phyloP scores from a whole-genome alignment of 2,888 invertebrate genomes.

The Frankliniella intonsa region DNA sequence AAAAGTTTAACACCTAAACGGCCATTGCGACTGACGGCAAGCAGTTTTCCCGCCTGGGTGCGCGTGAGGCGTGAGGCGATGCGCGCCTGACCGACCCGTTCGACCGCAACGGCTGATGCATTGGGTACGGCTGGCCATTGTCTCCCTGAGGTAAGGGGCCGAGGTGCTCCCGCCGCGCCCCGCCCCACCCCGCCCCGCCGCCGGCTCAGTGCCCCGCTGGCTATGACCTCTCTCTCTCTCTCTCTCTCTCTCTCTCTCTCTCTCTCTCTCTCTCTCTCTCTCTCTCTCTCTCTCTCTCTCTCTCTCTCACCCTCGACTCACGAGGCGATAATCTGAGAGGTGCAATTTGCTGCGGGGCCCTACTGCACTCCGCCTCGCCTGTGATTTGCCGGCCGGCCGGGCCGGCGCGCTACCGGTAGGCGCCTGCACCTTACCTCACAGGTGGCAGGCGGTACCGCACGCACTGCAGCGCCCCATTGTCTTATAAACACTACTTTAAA shows the following conservation, averaged over 20 bases:
- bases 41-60: too few species aligned
- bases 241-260: conserved; percentile 10
- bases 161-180: background rate
- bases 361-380: background rate
- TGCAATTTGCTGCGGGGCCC: background rate
- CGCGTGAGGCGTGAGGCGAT: too few species aligned
- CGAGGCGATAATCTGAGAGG: background rate
- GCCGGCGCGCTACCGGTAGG: background rate
- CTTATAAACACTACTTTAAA: too few species aligned
- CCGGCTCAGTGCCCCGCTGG: background rate
- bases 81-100: too few species aligned
- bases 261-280: conserved; percentile 9
- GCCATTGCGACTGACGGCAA: too few species aligned
- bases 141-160: too few species aligned
- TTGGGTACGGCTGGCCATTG: too few species aligned
- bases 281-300: background rate
- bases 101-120: too few species aligned
- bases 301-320: background rate
- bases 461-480: too few species aligned
- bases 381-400: background rate
- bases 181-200: background rate
- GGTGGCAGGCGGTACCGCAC: background rate
- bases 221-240: background rate
- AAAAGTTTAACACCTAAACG: too few species aligned
- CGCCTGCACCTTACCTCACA: background rate